Evolutionary conservation across 2,888 invertebrate genomes (phyloP).

Genomic region (Helleia helle): DNA sequence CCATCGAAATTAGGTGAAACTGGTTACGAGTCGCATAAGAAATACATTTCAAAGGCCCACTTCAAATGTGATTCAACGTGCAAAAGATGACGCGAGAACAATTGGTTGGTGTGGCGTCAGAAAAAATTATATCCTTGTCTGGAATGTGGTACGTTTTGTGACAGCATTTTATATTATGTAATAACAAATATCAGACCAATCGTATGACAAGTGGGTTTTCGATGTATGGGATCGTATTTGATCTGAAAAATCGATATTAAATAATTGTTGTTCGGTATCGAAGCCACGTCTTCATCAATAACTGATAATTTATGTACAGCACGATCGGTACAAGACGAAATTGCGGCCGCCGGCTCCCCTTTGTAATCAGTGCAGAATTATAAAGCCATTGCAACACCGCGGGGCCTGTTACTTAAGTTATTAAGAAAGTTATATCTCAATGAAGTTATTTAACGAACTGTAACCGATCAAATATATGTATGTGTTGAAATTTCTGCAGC

Average conservation of each 20-base stretch:
- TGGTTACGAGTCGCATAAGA: constrained; percentile 40
- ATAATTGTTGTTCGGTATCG: constrained; percentile 27
- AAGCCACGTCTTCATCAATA: constrained; percentile 73
- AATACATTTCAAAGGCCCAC: constrained; percentile 37
- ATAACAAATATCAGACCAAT: too few relatives aligned
- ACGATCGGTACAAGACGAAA: constrained; percentile 71
- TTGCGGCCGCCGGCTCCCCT: constrained; percentile 77
- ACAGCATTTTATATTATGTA: constrained; percentile 24
- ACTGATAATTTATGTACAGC: constrained; percentile 72
- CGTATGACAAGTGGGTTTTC: too few relatives aligned
- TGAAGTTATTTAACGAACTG: constrained; percentile 27
- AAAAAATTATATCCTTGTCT: constrained; percentile 33
- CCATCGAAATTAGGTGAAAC: constrained; percentile 57
- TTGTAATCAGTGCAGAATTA: constrained; percentile 73
- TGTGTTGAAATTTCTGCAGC: background rate
- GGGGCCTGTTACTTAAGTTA: constrained; percentile 45
- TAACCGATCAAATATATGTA: constrained; percentile 19
- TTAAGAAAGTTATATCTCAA: constrained; percentile 53
- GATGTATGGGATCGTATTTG: background rate
- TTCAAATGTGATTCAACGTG: constrained; percentile 49
- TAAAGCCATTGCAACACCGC: constrained; percentile 66
- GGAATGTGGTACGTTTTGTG: constrained; percentile 18
- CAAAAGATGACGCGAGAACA: constrained; percentile 65
- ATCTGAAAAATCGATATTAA: constrained; percentile 35
- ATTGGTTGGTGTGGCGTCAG: constrained; percentile 49